Base-by-base conservation (phyloP, 2,888 invertebrate genomes). In the Listrodromus nycthemerus region DNA sequence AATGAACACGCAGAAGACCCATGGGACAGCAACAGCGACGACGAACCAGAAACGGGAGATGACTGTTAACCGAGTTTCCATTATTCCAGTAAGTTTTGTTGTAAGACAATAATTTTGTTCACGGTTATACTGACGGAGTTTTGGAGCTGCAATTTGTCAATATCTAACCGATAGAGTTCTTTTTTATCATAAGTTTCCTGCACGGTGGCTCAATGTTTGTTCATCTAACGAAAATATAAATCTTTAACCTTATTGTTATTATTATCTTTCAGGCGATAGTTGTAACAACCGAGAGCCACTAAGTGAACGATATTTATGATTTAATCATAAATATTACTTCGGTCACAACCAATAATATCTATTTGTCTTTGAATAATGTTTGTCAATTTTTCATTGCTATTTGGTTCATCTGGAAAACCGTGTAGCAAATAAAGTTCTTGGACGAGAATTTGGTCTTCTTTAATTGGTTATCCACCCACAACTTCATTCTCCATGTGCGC, bases 41-140 rank as follows among this genome's bases (percentile, higher is more conserved):
- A n/a, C n/a, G n/a, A 82, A 95, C 96, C 87, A 96, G 96, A 95
- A 86, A 95, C 90, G 41, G 92, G 91, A 16, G n/a, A n/a, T n/a
- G n/a, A n/a, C 79, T 94, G 90, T 41, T 91, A 89, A 67, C 84
- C 93, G 55, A 93, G 94, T 37, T 86, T 85, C 61, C 82, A 86
- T 76, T 90, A 87, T 87, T 87, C 85, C 16, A 89, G 89, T 90
- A 85, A 84, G 85, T 52, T 73, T n/a, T 67, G 16, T 24, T 45
- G 1, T 19, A 16, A 80, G 19, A n/a, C 52, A 19, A 5, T n/a
- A 33, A 1, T 27, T 24, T 41, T 66, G 10, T 16, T 6, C 13
- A 16, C 27, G 3, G 48, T 24, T 48, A 24, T 1, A 48, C 48
- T 16, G 1, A 0, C 37, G 37, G 37, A 2, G 10, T 37, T 37